Base-by-base conservation (phyloP, 2,113 vertebrate species). In the Aplodontia rufa region DNA sequence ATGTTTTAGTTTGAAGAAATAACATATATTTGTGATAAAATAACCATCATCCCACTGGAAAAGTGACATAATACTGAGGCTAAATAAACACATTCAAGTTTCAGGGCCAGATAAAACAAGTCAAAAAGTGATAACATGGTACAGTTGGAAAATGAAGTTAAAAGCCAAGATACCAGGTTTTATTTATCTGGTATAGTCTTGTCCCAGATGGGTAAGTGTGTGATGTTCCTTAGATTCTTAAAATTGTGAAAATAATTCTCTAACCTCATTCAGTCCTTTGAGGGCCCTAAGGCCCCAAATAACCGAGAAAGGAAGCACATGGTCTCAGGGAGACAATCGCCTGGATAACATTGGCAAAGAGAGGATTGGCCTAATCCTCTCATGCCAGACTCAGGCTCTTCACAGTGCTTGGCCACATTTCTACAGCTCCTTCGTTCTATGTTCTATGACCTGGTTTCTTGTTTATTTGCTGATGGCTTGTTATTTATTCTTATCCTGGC, bases 391-490 rank as follows among this genome's bases (percentile, higher is more conserved):
- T 58, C 0, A 2, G 53, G 32, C 3, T 28, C 74, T 90, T 60
- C 37, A 49, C 62, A 40, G 20, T 32, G 19, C 28, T 84, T 79
- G 75, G 80, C 51, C 42, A 64, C 28, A 49, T 95, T 87, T 84
- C 89, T 47, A 81, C 66, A 72, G 26, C 6, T 47, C 42, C 85
- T 88, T 69, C 53, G 64, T 81, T 93, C 87, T 71, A 78, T 85
- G 64, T 81, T 93, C 87, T 71, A 78, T 85, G 71, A 81, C 66
- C 90, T 85, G 24, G 37, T 76, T 96, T 97, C 86, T 75, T 93
- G 49, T 68, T 91, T 89, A 37, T 88, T 93, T 90, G 60, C 90
- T 90, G 85, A 82, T 28, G 89, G 74, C 58, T 86, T 81, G 35
- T n/a, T 69, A 49, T 87, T 91, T 93, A 93, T 84, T 91, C 66